Base-by-base conservation (phyloP, 2,113 vertebrate genomes). In the Dunckerocampus dactyliophorus region DNA sequence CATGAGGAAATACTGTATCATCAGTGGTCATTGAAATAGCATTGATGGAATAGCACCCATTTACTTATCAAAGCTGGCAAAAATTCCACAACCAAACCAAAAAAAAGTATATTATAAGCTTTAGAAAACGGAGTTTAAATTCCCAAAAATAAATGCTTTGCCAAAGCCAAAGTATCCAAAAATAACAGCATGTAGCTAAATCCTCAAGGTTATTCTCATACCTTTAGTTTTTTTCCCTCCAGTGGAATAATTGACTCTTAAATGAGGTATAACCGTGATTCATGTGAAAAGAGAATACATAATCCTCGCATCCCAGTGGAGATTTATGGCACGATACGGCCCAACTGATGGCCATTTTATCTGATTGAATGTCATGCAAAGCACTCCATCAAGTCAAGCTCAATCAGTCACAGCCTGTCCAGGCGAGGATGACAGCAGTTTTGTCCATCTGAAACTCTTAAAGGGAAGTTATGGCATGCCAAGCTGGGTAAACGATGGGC, bases 191-290 rank as follows among this genome's bases (percentile, higher is more conserved):
- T 70, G 66, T 60, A 76, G 66, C 60, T 62, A 59, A 50, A 39
- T 66, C 79, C 75, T 87, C 86, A 89, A 88, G 87, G 87, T 89
- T 84, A 87, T 69, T 79, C 68, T 65, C 14, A 37, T 74, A 65
- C 72, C 80, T 80, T 87, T 87, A 87, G 71, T 82, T 88, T 85
- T 20, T 56, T 37, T 42, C 63, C 2, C 73, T 58, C 81, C 80
- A 85, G 81, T 56, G 20, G 28, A 56, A 87, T 88, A 87, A 90
- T 86, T 86, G 82, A 84, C 84, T 81, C 83, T 82, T 76, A 80
- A 85, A 89, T 89, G 79, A 90, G 80, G 81, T 79, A 87, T 86
- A 86, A 88, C 77, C 65, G 62, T 85, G 87, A 89, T 90, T 90
- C 88, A 88, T 87, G 69, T 67, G 75, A 66, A 82, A 84, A 84